These are phyloP conservation scores for Dysmachus trigonus DNA, from an alignment of 2,888 invertebrate genomes.

Conservation along the genomic window DNA sequence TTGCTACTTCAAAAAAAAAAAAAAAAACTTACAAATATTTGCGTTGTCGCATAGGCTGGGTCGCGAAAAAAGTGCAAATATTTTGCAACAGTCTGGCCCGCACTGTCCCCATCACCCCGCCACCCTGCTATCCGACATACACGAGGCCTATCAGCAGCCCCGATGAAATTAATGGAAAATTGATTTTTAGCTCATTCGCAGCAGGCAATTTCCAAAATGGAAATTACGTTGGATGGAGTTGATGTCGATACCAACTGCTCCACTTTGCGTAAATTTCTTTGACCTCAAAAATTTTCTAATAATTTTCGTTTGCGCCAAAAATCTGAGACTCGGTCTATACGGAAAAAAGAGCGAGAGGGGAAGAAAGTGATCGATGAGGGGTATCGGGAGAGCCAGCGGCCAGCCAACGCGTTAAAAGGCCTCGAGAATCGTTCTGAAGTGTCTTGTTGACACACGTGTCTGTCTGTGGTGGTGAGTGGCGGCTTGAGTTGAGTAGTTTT, in stretches of 20 bases:
- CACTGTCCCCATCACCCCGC: neutral
- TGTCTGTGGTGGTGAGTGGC: neutral
- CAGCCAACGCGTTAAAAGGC: neutral
- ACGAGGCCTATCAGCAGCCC: neutral
- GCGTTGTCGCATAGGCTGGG: neutral
- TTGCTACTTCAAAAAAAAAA: no score
- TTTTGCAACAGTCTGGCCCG: constrained; percentile 26
- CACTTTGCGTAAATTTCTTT: constrained; percentile 13
- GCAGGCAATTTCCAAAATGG: constrained; percentile 8
- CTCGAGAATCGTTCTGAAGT: neutral
- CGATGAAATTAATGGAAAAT: neutral
- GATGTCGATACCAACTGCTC: neutral
- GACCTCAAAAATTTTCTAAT: constrained; percentile 27
- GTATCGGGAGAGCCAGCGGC: neutral
- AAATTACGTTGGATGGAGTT: neutral
- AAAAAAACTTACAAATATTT: constrained; percentile 8
- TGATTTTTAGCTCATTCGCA: neutral
- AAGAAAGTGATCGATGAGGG: neutral
- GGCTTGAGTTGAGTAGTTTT: neutral
- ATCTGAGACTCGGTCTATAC: neutral
- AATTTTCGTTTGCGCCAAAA: constrained; percentile 2
- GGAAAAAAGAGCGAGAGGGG: neutral
- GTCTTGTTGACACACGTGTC: neutral
- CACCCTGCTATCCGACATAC: neutral
- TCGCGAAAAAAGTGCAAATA: neutral